Evolutionary conservation across 2,888 invertebrate genomes (phyloP).

Genomic region (Himalopsyche japonica): DNA sequence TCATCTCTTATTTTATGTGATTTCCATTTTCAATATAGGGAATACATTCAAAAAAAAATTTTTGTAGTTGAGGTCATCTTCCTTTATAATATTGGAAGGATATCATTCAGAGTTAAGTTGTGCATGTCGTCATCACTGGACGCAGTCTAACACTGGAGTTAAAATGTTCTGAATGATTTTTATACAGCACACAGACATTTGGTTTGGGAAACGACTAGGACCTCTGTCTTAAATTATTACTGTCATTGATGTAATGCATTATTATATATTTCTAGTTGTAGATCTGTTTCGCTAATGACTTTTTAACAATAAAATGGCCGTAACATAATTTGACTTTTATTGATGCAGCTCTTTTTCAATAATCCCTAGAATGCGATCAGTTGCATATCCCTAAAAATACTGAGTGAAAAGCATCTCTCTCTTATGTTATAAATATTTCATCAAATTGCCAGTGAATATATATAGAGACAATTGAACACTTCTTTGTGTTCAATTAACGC

Average conservation of each 20-base stretch:
- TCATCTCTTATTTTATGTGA: no score
- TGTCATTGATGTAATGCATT: conserved; percentile 35
- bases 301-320: conserved; percentile 31
- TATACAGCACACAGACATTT: conserved; percentile 34
- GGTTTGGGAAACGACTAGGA: conserved; percentile 32
- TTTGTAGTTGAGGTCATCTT: not conserved
- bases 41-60: not conserved
- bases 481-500: no score
- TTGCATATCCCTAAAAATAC: no score
- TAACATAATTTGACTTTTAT: not conserved
- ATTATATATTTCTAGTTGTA: conserved; percentile 37
- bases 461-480: no score
- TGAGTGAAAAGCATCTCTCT: no score
- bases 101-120: not conserved
- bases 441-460: no score
- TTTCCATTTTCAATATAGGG: no score
- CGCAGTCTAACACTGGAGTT: not conserved
- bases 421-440: no score
- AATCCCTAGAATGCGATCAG: not conserved
- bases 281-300: conserved; percentile 31
- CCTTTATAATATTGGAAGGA: not conserved
- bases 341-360: not conserved
- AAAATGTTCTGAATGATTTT: not conserved
- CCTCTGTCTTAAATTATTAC: conserved; percentile 22
- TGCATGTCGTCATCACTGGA: not conserved